phyloP scores from a whole-genome alignment of 2,888 invertebrate genomes.

The Invenusta paracnida region DNA sequence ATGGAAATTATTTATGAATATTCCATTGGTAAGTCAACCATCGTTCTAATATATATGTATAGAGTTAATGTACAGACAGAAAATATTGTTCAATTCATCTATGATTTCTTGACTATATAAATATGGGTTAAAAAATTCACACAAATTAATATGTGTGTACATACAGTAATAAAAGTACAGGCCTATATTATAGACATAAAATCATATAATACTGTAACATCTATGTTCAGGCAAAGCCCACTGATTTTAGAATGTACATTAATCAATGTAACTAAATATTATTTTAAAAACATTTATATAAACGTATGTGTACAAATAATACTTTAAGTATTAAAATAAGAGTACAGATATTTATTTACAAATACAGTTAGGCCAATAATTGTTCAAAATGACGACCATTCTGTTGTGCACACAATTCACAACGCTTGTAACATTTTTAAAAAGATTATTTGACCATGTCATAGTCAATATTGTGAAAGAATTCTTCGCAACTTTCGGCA shows the following conservation, averaged over 20 bases:
- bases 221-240: conserved; percentile 6
- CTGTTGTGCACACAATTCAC: conserved; percentile 21
- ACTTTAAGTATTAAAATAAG: conserved; percentile 14
- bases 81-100: too few relatives aligned
- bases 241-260: conserved; percentile 6
- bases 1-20: too few relatives aligned
- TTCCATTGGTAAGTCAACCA: too few relatives aligned
- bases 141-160: too few relatives aligned
- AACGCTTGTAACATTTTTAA: not conserved
- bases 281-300: too few relatives aligned
- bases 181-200: too few relatives aligned
- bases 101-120: too few relatives aligned
- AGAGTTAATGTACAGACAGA: too few relatives aligned
- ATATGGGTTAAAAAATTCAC: too few relatives aligned
- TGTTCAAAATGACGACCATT: conserved; percentile 13
- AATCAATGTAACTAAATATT: not conserved
- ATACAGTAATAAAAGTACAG: too few relatives aligned
- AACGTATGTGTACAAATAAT: not conserved
- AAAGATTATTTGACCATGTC: conserved; percentile 11
- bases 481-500: conserved; percentile 11
- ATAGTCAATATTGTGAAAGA: conserved; percentile 18
- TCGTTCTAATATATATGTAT: too few relatives aligned
- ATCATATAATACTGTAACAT: too few relatives aligned
- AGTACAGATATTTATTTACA: conserved; percentile 17
- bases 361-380: conserved; percentile 26